A percentile compares a stretch with the other conserved stretches of the same genome.
These are phyloP conservation scores for human DNA, from an alignment of 2,113 vertebrate species.

Conservation along the genomic window DNA sequence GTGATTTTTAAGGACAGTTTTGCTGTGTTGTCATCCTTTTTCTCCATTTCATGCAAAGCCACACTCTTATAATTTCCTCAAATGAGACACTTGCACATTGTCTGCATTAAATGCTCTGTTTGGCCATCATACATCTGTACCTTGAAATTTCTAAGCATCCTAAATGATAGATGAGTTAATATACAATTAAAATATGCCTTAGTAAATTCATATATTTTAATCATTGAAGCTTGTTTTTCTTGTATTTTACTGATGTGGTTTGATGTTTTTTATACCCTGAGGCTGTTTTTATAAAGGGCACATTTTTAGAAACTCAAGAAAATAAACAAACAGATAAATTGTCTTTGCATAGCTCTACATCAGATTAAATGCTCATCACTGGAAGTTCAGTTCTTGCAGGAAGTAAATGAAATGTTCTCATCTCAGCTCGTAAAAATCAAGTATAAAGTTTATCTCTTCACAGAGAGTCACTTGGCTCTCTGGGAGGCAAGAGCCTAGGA, in stretches of 20 bases:
- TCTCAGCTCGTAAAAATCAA: slow-evolving; percentile 49
- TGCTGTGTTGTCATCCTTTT: slow-evolving; percentile 3
- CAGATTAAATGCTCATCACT: neutral
- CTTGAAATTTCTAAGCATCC: neutral
- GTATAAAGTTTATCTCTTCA: neutral
- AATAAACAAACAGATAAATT: slow-evolving; percentile 56
- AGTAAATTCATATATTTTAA: slow-evolving; percentile 42
- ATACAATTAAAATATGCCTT: slow-evolving; percentile 43
- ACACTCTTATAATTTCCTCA: neutral
- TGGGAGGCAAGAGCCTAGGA: neutral
- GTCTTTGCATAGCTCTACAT: slow-evolving; percentile 36
- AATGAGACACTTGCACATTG: neutral
- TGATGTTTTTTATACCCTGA: slow-evolving; percentile 22
- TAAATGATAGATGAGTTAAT: slow-evolving; percentile 40
- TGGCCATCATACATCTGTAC: neutral
- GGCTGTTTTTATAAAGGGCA: slow-evolving; percentile 40
- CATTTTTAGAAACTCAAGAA: slow-evolving; percentile 57
- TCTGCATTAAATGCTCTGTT: neutral
- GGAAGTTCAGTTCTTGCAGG: slow-evolving; percentile 42
- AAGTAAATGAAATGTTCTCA: slow-evolving; percentile 37
- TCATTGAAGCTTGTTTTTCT: slow-evolving; percentile 11
- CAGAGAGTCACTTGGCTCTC: neutral
- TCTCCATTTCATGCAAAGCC: neutral
- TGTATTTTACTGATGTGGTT: slow-evolving; percentile 10
- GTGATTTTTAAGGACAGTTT: neutral